Percentiles rank a stretch among this genome's conserved stretches.
phyloP scores from a whole-genome alignment of 2,888 invertebrate species.

The Hylaea fasciaria region DNA sequence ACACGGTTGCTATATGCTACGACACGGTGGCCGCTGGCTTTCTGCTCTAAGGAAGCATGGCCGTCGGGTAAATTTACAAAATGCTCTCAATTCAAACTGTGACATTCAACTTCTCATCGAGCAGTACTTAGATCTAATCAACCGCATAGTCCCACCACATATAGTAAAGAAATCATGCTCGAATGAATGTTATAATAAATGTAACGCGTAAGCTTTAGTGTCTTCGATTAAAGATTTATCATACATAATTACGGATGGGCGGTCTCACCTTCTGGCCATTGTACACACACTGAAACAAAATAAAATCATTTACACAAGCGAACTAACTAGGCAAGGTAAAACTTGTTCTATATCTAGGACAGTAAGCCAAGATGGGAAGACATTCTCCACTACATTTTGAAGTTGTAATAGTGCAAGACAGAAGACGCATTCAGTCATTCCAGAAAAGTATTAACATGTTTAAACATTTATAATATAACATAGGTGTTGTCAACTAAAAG shows the following conservation, averaged over 20 bases:
- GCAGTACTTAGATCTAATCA: slow-evolving; percentile 68
- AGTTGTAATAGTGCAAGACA: slow-evolving; percentile 73
- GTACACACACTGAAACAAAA: slow-evolving; percentile 94
- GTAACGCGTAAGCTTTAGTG: slow-evolving; percentile 76
- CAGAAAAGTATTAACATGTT: slow-evolving; percentile 46
- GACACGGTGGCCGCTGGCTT: slow-evolving; percentile 41
- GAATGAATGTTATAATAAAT: slow-evolving; percentile 77
- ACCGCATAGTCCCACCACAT: slow-evolving; percentile 78
- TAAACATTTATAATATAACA: slow-evolving; percentile 23
- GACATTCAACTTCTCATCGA: slow-evolving; percentile 69
- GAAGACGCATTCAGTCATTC: slow-evolving; percentile 73
- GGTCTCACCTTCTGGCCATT: slow-evolving; percentile 94
- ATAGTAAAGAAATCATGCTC: slow-evolving; percentile 74
- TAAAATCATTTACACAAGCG: slow-evolving; percentile 47
- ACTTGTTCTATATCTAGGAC: slow-evolving; percentile 59
- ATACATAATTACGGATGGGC: slow-evolving; percentile 50
- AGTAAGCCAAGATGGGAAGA: slow-evolving; percentile 69
- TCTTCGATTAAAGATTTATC: slow-evolving; percentile 55
- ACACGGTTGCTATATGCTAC: too few species aligned
- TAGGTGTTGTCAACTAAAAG: slow-evolving; percentile 27
- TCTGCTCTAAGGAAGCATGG: slow-evolving; percentile 72
- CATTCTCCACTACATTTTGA: slow-evolving; percentile 78
- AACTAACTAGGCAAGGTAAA: slow-evolving; percentile 5
- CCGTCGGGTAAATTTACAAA: slow-evolving; percentile 61
- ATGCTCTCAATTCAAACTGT: slow-evolving; percentile 66